phyloP scores from a whole-genome alignment of 2,797 vertebrate species.

The Acridotheres tristis region DNA sequence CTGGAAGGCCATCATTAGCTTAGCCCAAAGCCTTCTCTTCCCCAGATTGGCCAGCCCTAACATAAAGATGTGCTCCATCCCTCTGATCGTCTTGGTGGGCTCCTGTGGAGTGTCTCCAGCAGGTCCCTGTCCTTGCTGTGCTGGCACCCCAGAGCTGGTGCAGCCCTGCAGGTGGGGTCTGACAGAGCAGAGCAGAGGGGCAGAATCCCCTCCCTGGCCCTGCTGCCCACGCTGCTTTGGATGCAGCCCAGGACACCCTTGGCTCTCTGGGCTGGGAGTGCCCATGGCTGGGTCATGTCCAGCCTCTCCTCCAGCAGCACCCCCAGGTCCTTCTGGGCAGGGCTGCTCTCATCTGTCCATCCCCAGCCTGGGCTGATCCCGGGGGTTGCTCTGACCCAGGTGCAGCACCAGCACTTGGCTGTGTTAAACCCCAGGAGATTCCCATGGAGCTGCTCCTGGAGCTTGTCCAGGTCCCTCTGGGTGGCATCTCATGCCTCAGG shows the following conservation, averaged over 20 bases:
- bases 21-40: background rate
- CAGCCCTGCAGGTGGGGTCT: background rate
- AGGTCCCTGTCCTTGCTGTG: background rate
- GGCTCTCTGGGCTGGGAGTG: background rate
- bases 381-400: accelerated
- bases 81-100: accelerated
- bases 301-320: background rate
- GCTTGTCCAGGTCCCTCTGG: background rate
- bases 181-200: background rate
- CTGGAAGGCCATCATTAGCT: background rate
- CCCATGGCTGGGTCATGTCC: background rate
- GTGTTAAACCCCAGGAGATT: accelerated
- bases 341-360: background rate
- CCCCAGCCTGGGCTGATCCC: accelerated
- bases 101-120: background rate
- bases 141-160: background rate
- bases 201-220: background rate
- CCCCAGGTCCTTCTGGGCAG: background rate
- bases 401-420: background rate
- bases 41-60: background rate
- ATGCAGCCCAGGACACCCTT: background rate
- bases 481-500: background rate
- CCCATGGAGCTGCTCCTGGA: accelerated
- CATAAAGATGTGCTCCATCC: background rate
- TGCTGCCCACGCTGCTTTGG: background rate